phyloP scores from a whole-genome alignment of 30 jellyfish, hydroid and myxozoan species.

The Rhopilema esculentum region DNA sequence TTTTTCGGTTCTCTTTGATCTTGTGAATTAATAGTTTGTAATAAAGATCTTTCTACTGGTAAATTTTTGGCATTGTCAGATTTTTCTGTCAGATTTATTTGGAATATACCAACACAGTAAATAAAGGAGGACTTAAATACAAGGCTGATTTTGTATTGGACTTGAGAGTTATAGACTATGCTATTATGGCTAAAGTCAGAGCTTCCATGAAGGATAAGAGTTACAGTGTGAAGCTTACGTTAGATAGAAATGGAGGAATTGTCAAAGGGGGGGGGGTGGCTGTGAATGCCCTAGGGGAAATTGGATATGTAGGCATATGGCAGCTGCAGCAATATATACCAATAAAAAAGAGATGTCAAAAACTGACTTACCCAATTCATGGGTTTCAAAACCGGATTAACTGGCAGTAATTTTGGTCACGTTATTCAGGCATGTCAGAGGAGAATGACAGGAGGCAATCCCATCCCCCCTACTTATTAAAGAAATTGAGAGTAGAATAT shows the following conservation, averaged over 20 bases:
- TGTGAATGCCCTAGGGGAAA: conserved; percentile 31
- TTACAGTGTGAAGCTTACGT: not conserved
- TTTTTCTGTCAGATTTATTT: no score
- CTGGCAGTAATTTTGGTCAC: conserved; percentile 49
- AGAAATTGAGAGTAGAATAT: conserved; percentile 28
- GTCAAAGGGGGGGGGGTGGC: not conserved
- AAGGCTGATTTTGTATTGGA: conserved; percentile 6
- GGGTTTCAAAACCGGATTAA: not conserved
- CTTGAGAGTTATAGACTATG: not conserved
- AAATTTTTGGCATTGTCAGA: no score
- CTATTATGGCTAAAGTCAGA: conserved; percentile 8
- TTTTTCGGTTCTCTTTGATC: no score
- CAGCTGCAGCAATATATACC: not conserved
- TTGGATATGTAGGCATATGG: conserved; percentile 35
- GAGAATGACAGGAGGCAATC: not conserved
- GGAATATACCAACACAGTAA: not conserved
- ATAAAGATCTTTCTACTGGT: no score
- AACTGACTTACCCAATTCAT: conserved; percentile 1
- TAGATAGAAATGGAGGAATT: conserved; percentile 27
- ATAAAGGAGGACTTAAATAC: conserved; percentile 6
- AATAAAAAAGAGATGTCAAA: not conserved
- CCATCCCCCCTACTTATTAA: conserved; percentile 10
- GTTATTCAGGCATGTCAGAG: conserved; percentile 32
- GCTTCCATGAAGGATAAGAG: conserved; percentile 27
- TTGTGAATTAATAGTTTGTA: no score